These are phyloP conservation scores for Coreoperca whiteheadi DNA, from an alignment of 2,113 vertebrate species.

Conservation along the genomic window DNA sequence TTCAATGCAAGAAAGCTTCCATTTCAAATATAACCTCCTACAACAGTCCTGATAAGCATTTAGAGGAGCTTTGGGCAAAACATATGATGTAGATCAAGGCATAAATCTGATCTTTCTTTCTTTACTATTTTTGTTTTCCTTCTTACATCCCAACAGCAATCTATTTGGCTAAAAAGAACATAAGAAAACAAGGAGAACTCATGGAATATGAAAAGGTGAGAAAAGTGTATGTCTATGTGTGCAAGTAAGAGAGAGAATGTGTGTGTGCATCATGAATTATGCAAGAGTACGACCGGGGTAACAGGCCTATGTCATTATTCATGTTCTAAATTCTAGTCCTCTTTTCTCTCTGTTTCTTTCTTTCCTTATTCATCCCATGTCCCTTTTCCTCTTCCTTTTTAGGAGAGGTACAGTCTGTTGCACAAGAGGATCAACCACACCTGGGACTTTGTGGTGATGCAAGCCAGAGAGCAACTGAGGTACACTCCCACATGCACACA, in stretches of 20 bases:
- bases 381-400: neutral
- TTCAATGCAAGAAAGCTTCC: neutral
- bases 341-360: neutral
- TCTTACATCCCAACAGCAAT: conserved; percentile 83
- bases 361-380: neutral
- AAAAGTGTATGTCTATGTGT: neutral
- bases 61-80: neutral
- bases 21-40: neutral
- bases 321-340: neutral
- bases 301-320: neutral
- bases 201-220: conserved; percentile 93
- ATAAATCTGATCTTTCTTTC: neutral
- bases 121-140: neutral
- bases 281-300: neutral
- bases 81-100: neutral
- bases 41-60: neutral
- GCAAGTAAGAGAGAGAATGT: neutral
- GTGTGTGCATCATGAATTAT: conserved; percentile 32
- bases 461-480: conserved; percentile 95
- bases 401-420: conserved; percentile 91
- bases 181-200: conserved; percentile 91
- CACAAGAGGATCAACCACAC: conserved; percentile 93
- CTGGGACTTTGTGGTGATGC: conserved; percentile 98
- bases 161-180: conserved; percentile 96
- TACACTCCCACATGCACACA: conserved; percentile 46